phyloP scores from a whole-genome alignment of 2,888 invertebrate genomes.

The Hedychridium roseum region DNA sequence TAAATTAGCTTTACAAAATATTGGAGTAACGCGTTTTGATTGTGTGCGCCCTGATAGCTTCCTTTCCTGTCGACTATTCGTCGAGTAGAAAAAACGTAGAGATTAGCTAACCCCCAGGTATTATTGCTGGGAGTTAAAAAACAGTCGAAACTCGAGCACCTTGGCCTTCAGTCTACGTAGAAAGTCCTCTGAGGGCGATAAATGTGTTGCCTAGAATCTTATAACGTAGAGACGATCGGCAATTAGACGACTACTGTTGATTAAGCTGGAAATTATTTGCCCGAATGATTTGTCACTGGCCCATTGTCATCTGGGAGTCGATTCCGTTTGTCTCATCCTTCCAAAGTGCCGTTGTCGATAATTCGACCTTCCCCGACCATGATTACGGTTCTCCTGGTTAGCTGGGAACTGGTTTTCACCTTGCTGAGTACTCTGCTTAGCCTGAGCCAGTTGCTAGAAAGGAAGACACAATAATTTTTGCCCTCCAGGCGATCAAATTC shows the following conservation, averaged over 20 bases:
- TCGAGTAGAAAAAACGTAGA: no score
- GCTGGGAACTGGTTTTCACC: conserved; percentile 30
- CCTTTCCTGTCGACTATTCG: conserved; percentile 4
- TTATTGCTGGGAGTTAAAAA: conserved; percentile 36
- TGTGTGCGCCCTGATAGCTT: conserved; percentile 17
- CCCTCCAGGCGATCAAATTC: no score
- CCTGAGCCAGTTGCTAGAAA: no score
- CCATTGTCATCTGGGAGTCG: conserved; percentile 61
- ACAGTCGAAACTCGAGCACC: conserved; percentile 35
- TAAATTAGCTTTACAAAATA: conserved; percentile 31
- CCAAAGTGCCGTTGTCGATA: conserved; percentile 54
- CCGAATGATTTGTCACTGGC: conserved; percentile 38
- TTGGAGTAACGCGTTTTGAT: conserved; percentile 26
- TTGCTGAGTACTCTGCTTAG: conserved; percentile 40
- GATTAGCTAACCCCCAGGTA: conserved; percentile 29
- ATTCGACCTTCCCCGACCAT: conserved; percentile 50
- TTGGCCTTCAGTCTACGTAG: conserved; percentile 38
- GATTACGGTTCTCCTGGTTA: conserved; percentile 39
- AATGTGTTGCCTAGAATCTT: conserved; percentile 51
- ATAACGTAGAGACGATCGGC: conserved; percentile 36
- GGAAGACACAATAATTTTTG: no score
- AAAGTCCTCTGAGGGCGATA: conserved; percentile 35
- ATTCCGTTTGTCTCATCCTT: conserved; percentile 51
- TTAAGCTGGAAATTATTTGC: conserved; percentile 30
- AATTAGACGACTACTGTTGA: conserved; percentile 31